Evolutionary conservation across 2,113 vertebrate genomes (phyloP), one percentile per base, ranked within the genome.

Genomic region (Polyodon spathula): DNA sequence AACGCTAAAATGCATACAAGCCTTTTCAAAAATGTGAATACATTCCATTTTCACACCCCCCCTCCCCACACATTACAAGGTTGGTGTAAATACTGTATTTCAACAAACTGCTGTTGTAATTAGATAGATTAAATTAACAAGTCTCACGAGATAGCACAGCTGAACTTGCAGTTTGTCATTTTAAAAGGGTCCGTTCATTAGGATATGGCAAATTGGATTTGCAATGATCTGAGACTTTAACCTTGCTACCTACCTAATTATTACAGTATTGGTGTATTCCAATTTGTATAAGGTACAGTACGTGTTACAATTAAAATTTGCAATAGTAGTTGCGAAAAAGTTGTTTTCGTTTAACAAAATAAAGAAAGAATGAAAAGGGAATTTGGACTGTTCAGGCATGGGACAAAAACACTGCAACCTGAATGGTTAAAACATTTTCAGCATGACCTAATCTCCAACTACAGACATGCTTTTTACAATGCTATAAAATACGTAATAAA

Each of bases 21-120:
- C n/a, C 10, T 50, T 12, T 50, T n/a, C n/a, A 50, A 8, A 50
- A 14, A 2, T 50, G 46, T 50, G 46, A 50, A 50, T 50, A 12
- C 76, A 68, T 72, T 69, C 72, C 71, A 9, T 69, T 69, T 62
- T 51, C 66, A 11, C 43, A 16, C 17, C 57, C 57, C 46, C 57
- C 46, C 10, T 67, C 1, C 66, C 73, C n/a, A n/a, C 46, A 50
- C 11, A 50, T 50, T 50, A 50, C 46, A 50, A 14, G 46, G 46
- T 50, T 50, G n/a, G 46, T 14, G 46, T 50, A 50, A 50, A 50
- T 50, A 50, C 11, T n/a, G n/a, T 50, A 50, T 50, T 50, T 50
- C 46, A 50, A n/a, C 10, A 50, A 50, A 50, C 46, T 50, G n/a
- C 46, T 50, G n/a, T n/a, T n/a, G n/a, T n/a, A 50, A 50, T 50